phyloP scores from a whole-genome alignment of 2,113 vertebrate species.

The Oreochromis aureus region DNA sequence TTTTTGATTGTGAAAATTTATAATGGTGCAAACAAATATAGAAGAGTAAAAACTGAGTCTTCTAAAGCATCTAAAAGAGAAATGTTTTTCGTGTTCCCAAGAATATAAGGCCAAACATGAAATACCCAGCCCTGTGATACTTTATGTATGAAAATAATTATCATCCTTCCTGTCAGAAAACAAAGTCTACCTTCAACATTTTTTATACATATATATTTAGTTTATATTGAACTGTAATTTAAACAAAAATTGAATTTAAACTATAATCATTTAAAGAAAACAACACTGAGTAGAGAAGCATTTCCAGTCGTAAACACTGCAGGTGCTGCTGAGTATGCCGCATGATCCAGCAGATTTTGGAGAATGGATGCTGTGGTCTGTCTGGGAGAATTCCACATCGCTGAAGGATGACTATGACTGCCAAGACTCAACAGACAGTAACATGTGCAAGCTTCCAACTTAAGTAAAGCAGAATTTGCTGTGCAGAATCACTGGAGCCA shows the following conservation, averaged over 20 bases:
- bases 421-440: slow-evolving; percentile 1
- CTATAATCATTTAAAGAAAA: background rate
- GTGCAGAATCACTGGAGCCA: background rate
- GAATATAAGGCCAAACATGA: background rate
- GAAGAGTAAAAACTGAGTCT: background rate
- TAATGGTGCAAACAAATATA: background rate
- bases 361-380: background rate
- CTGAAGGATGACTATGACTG: background rate
- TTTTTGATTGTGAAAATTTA: background rate
- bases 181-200: background rate
- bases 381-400: background rate
- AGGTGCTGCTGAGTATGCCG: background rate
- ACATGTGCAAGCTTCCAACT: background rate
- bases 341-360: background rate
- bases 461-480: background rate
- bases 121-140: background rate
- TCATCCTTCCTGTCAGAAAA: background rate
- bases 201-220: background rate
- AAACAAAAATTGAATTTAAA: background rate
- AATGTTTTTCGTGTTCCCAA: background rate
- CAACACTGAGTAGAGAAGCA: background rate
- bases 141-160: background rate
- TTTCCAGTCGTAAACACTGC: background rate
- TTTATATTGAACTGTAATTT: background rate
- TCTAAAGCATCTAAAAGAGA: background rate